Base-by-base conservation (phyloP, 1,140 invertebrate genomes). In the Rhagoletis pomonella region DNA sequence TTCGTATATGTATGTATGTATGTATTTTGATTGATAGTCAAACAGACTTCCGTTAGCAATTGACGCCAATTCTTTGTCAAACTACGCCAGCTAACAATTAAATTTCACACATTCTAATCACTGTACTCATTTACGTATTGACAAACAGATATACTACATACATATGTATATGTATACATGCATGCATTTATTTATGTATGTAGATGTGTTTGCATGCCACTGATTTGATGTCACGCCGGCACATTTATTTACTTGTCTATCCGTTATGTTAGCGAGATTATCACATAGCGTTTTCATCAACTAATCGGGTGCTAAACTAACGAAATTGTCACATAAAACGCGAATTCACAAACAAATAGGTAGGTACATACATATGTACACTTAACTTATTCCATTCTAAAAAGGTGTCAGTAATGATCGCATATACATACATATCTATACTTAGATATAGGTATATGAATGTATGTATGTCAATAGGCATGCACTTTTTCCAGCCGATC, bases 211-310 rank as follows among this genome's bases (percentile, higher is more conserved):
- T 47, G 0, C 47, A 14, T 42, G 9, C 44, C 50, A 55, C 47
- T 81, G 17, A 77, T 77, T 77, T 77, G 44, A 1, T 12, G 73
- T 81, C n/a, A 81, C 73, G 47, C 55, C 73, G 73, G 73, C n/a
- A 81, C 44, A 29, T n/a, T 12, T 10, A 17, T 29, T 29, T 29
- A 29, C 29, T 55, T 81, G 47, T 55, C 17, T n/a, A 42, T 55
- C 17, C 17, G 44, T 81, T 9, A 55, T 81, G 19, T 81, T 81
- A 81, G 50, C 73, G n/a, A 44, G 69, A 77, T 77, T 50, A 50
- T 55, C n/a, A 12, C 55, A 29, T 29, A 67, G 19, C 64, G 64
- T 67, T 67, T 19, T 19, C 64, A 4, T 67, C 39, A 67, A 17
- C 64, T 7, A 67, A 29, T 1, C 19, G 6, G 29, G 64, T 77